Conservation (phyloP, 2,888 invertebrate species). For the Lepidocyrtoides sp. region DNA sequence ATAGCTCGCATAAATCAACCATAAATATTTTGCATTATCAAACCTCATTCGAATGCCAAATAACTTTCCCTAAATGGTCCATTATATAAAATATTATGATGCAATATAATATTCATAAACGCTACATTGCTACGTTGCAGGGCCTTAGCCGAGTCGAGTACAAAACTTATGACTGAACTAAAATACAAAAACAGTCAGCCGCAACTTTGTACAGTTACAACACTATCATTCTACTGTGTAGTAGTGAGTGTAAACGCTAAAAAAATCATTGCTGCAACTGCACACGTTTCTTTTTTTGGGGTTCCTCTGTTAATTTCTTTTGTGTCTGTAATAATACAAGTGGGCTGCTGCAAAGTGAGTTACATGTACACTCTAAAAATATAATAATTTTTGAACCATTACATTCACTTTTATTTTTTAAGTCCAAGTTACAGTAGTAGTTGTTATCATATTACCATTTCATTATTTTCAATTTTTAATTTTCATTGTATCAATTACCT, state of each 20-base stretch:
- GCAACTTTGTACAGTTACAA: neutral
- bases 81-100: constrained; percentile 47
- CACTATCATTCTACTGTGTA: neutral
- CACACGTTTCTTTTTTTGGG: neutral
- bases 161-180: constrained; percentile 24
- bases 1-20: constrained; percentile 36
- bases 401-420: constrained; percentile 25
- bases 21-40: neutral
- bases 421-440: too few relatives aligned
- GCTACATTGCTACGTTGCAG: neutral
- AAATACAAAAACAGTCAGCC: constrained; percentile 11
- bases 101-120: constrained; percentile 13
- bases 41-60: constrained; percentile 51
- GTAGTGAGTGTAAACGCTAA: neutral
- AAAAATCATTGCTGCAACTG: neutral
- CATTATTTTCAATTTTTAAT: neutral
- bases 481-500: constrained; percentile 54
- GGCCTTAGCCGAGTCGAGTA: neutral
- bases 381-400: neutral
- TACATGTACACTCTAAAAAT: neutral
- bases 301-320: neutral
- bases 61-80: constrained; percentile 63
- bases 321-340: neutral
- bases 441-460: too few relatives aligned
- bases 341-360: neutral